Base-by-base conservation (phyloP, 2,797 vertebrate genomes). In the Chloroceryle inda region DNA sequence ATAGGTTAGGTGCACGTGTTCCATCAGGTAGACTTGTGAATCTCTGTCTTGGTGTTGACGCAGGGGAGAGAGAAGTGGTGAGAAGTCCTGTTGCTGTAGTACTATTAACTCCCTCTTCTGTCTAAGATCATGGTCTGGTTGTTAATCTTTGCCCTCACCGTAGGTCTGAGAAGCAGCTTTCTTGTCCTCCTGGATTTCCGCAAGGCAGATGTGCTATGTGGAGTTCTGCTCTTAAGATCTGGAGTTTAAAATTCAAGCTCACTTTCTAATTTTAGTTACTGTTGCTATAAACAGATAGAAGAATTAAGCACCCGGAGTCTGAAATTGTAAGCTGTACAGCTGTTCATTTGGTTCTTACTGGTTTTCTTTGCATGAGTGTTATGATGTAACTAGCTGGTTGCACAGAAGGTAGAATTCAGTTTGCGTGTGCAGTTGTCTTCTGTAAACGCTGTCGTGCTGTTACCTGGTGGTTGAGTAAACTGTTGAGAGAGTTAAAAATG, bases 231-330 rank as follows among this genome's bases (percentile, higher is more conserved):
- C 50, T 62, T 37, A 40, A 56, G 27, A 42, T 81, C 80, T 63
- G 58, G n/a, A 38, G 26, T 63, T 93, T 31, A 79, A 79, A 92
- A 66, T 73, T 63, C 3, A 4, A 59, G 35, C 38, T 79, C 45
- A 9, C 16, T 59, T 80, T 74, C 35, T 76, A 45, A 67, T 74
- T 85, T 91, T 87, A 84, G 27, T 71, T 74, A 24, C 44, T n/a
- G 33, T 76, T 91, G 15, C 26, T 83, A 38, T 66, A 67, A 62
- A 17, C 56, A 24, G 23, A 21, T 16, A 33, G 47, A 73, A 77
- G 40, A 86, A 74, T 91, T 47, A 63, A 55, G 47, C n/a, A 56
- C 6, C 2, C 12, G 24, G 62, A 78, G 26, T 59, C 37, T 71
- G 84, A 45, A 91, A 59, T 66, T 21, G 7, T 8, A 33, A 26